Percentiles rank a stretch among this genome's conserved stretches.
These are phyloP conservation scores for Hippoglossus stenolepis DNA, from an alignment of 2,113 vertebrate genomes.

Conservation along the genomic window DNA sequence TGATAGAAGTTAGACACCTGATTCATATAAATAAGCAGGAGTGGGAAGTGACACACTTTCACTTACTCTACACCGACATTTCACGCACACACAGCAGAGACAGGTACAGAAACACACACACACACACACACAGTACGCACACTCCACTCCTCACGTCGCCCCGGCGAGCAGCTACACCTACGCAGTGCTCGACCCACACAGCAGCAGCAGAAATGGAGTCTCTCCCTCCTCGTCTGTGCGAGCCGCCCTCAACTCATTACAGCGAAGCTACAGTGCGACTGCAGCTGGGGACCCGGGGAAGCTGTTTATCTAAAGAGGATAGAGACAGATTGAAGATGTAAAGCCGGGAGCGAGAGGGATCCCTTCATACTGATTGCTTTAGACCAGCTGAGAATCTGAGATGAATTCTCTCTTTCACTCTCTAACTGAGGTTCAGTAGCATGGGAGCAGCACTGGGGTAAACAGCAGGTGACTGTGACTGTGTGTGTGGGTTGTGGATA, in stretches of 20 bases:
- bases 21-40: conserved; percentile 43
- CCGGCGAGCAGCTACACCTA: conserved; percentile 8
- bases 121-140: not conserved
- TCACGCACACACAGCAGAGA: not conserved
- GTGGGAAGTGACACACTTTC: conserved; percentile 13
- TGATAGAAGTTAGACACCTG: conserved; percentile 35
- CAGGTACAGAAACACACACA: not conserved
- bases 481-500: conserved; percentile 14
- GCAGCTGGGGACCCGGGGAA: conserved; percentile 61
- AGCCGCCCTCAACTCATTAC: conserved; percentile 53
- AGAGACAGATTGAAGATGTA: conserved; percentile 72
- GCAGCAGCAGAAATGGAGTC: not conserved
- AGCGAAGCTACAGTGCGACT: conserved; percentile 30
- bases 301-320: conserved; percentile 70
- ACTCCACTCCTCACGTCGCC: not conserved
- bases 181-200: conserved; percentile 4
- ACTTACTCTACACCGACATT: not conserved
- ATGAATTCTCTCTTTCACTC: conserved; percentile 58
- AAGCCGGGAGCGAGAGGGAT: conserved; percentile 62
- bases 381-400: conserved; percentile 68
- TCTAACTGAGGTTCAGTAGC: conserved; percentile 38
- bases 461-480: conserved; percentile 44
- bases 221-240: conserved; percentile 25
- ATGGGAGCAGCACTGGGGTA: conserved; percentile 27
- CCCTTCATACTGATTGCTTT: conserved; percentile 66